These are phyloP conservation scores for Capromys pilorides DNA, from an alignment of 2,797 vertebrate species.

Conservation along the genomic window DNA sequence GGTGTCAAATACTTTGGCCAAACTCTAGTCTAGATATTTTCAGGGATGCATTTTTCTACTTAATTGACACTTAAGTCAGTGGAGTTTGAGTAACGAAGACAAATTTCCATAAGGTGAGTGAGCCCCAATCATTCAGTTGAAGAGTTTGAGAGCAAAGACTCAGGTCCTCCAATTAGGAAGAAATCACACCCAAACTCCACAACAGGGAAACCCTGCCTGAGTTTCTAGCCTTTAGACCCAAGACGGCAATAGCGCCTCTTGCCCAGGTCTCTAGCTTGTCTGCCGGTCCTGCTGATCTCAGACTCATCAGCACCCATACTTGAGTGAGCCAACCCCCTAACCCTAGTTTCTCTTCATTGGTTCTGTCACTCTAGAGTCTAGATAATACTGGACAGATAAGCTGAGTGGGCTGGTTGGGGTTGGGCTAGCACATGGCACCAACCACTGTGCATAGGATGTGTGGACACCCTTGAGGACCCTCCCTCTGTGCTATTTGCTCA, in stretches of 20 bases:
- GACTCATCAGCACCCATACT: background rate
- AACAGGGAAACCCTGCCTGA: background rate
- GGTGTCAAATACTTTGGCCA: background rate
- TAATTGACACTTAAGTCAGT: background rate
- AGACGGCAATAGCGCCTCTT: background rate
- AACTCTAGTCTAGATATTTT: background rate
- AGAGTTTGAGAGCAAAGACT: background rate
- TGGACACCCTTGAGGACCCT: background rate
- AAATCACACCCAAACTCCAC: background rate
- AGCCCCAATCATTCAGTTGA: background rate
- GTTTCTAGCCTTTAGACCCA: background rate
- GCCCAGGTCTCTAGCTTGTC: background rate
- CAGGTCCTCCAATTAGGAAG: background rate
- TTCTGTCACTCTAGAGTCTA: background rate
- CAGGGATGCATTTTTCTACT: background rate
- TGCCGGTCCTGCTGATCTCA: background rate
- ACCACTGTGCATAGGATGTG: background rate
- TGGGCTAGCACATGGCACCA: background rate
- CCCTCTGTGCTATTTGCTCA: background rate
- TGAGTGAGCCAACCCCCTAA: background rate
- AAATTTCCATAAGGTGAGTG: background rate
- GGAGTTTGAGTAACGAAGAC: background rate
- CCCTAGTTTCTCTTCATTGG: background rate
- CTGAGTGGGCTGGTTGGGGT: background rate
- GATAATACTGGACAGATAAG: background rate